Conservation (phyloP, 2,888 invertebrate genomes). For the Papilio protenor region DNA sequence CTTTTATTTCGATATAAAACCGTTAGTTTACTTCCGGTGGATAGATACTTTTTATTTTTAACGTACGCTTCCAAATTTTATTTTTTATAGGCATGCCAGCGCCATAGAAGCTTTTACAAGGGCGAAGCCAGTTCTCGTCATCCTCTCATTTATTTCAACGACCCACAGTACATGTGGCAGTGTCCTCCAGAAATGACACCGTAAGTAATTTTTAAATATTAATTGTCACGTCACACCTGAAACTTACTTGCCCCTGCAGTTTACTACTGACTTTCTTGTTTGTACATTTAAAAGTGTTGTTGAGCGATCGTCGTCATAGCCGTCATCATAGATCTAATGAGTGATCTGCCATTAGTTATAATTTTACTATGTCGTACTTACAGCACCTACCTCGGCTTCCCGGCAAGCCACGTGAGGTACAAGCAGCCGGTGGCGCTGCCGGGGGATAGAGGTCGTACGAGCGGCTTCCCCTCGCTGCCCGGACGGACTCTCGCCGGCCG, state of each 20-base stretch:
- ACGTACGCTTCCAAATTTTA: background rate
- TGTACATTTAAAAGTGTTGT: background rate
- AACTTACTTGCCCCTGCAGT: no score
- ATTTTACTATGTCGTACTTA: constrained; percentile 46
- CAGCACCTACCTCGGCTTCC: constrained; percentile 83
- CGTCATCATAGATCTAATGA: background rate
- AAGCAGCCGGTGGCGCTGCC: constrained; percentile 85
- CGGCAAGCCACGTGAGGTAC: constrained; percentile 84
- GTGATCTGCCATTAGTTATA: background rate
- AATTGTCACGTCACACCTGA: no score
- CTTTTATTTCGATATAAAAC: background rate
- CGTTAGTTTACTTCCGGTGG: background rate
- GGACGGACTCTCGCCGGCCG: constrained; percentile 83
- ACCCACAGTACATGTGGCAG: constrained; percentile 78
- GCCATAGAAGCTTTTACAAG: constrained; percentile 86
- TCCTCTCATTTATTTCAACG: constrained; percentile 84
- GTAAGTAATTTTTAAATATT: constrained; percentile 60
- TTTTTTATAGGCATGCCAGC: constrained; percentile 79
- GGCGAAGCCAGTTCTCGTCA: constrained; percentile 84
- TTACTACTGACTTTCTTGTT: background rate
- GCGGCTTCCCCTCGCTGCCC: constrained; percentile 81
- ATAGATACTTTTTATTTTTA: background rate
- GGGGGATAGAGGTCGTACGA: constrained; percentile 76
- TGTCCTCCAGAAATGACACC: constrained; percentile 84
- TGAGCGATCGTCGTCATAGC: background rate